Base-by-base conservation (phyloP, 2,113 vertebrate genomes). In the Vidua macroura region DNA sequence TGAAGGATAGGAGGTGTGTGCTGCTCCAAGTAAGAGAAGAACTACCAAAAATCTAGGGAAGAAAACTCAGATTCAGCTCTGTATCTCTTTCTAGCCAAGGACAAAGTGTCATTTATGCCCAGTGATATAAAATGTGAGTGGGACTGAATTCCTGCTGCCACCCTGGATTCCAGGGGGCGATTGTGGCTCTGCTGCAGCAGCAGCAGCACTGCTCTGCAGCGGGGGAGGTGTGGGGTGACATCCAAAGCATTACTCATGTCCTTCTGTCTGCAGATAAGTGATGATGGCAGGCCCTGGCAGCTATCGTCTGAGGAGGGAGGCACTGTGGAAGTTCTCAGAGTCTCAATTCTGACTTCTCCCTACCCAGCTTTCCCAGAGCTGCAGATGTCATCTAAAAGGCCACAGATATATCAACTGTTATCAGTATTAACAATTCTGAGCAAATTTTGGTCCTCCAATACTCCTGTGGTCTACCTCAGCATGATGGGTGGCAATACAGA, bases 231-330 rank as follows among this genome's bases (percentile, higher is more conserved):
- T 80, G 77, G 75, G 72, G 86, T 95, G 86, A 86, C 91, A 88
- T 96, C 86, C 91, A 94, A 86, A 83, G 60, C 76, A 94, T 93
- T 95, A 92, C 64, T 96, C 92, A 92, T 43, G 80, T 80, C 88
- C 83, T 92, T 92, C 72, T 88, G 27, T 37, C 76, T 92, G 73
- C 86, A 88, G 83, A 93, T 75, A 70, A 94, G 88, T 48, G 69
- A n/a, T 33, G 68, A 67, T 59, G 68, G 68, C 86, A 83, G 60
- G 46, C 64, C 52, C 73, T 88, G 88, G 69, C 62, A 2, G 64
- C 86, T 60, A 4, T 72, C 7, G 0, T 51, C 56, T 74, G 48
- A 63, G 31, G 5, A 33, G 28, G n/a, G 15, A 62, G 60, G 39
- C 33, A 62, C 51, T 0, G 0, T 33, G 33, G 52, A 88, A 51